These are phyloP conservation scores for Drosophila gunungcola DNA, from an alignment of 1,140 invertebrate species.

Conservation along the genomic window DNA sequence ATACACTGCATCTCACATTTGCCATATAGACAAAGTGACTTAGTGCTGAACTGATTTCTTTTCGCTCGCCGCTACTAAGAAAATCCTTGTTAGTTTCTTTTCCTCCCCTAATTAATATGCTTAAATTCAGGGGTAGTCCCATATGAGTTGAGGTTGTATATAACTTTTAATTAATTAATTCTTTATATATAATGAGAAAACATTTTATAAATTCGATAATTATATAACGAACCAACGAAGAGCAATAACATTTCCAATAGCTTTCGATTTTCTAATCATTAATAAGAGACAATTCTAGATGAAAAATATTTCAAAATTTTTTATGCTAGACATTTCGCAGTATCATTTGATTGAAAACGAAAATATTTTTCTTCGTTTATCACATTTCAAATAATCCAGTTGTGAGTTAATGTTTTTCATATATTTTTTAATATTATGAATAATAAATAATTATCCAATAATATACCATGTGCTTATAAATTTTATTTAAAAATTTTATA, in stretches of 20 bases:
- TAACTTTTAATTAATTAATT: too few species aligned
- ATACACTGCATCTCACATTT: slow-evolving; percentile 59
- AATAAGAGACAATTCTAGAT: slow-evolving; percentile 44
- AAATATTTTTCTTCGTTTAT: slow-evolving; percentile 19
- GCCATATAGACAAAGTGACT: slow-evolving; percentile 52
- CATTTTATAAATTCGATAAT: background rate
- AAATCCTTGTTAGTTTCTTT: slow-evolving; percentile 96
- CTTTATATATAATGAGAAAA: too few species aligned
- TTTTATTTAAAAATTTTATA: slow-evolving; percentile 13
- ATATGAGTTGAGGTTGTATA: too few species aligned
- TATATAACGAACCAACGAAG: slow-evolving; percentile 4
- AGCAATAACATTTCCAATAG: slow-evolving; percentile 13
- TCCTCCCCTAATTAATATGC: slow-evolving; percentile 86
- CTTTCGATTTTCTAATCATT: slow-evolving; percentile 6
- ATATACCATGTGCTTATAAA: slow-evolving; percentile 47
- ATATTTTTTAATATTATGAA: slow-evolving; percentile 24
- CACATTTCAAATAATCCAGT: background rate
- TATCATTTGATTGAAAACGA: slow-evolving; percentile 34
- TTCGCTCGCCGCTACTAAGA: slow-evolving; percentile 95
- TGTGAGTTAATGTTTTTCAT: slow-evolving; percentile 12
- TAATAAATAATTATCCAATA: slow-evolving; percentile 37
- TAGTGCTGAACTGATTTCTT: slow-evolving; percentile 84
- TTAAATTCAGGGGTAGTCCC: slow-evolving; percentile 90
- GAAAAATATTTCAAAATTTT: slow-evolving; percentile 20
- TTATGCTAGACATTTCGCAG: slow-evolving; percentile 51